Conservation (phyloP, 35 echinoderm and acorn worm species). For the Eucidaris tribuloides region DNA sequence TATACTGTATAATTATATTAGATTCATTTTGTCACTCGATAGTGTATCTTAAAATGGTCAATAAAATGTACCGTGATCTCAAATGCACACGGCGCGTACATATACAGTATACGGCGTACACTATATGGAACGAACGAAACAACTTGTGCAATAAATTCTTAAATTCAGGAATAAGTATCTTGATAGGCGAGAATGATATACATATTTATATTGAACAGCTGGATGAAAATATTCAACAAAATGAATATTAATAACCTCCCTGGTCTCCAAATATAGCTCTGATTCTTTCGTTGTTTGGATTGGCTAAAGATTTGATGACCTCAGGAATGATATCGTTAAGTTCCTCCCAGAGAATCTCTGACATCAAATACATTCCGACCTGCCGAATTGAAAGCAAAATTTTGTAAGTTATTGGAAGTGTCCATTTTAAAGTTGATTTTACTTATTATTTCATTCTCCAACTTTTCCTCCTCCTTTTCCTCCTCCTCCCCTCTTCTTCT, state of each 20-base stretch:
- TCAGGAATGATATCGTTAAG: neutral
- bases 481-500: neutral
- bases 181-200: too few species aligned
- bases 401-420: neutral
- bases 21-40: too few species aligned
- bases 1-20: too few species aligned
- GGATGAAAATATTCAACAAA: neutral
- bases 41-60: too few species aligned
- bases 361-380: neutral
- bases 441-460: neutral
- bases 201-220: too few species aligned
- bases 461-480: neutral
- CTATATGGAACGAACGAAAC: too few species aligned
- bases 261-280: slow-evolving; percentile 24
- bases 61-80: too few species aligned
- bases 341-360: neutral
- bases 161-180: too few species aligned
- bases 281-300: slow-evolving; percentile 29
- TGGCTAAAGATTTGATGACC: slow-evolving; percentile 4
- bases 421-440: neutral
- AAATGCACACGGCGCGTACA: too few species aligned
- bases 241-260: slow-evolving; percentile 6
- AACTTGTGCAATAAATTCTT: too few species aligned
- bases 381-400: neutral
- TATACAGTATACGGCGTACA: too few species aligned